Percentiles rank a stretch among this genome's conserved stretches.
phyloP scores from a whole-genome alignment of 37 sponge, comb jelly and placozoan genomes.

The Diacarnus erythraeanus region DNA sequence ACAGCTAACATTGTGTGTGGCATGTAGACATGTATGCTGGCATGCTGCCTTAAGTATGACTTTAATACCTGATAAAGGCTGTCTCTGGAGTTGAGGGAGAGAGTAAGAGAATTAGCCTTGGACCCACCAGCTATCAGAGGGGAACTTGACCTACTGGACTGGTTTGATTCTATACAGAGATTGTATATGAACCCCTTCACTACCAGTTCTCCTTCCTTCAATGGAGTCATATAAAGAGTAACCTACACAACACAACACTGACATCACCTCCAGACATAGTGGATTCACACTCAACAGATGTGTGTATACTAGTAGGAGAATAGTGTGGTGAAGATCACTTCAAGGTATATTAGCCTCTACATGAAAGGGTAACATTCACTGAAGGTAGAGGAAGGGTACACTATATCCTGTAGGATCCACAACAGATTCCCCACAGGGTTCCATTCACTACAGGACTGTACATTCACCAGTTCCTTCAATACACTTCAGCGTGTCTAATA shows the following conservation, averaged over 20 bases:
- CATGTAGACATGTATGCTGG: neutral
- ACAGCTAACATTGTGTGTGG: neutral
- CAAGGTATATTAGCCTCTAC: too few relatives aligned
- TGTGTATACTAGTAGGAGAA: too few relatives aligned
- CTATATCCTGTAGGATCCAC: too few relatives aligned
- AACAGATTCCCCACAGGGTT: too few relatives aligned
- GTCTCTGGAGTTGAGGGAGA: constrained; percentile 31
- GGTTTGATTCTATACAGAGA: constrained; percentile 29
- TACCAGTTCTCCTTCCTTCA: constrained; percentile 48
- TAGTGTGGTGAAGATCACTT: too few relatives aligned
- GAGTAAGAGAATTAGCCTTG: constrained; percentile 22
- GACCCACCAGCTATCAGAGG: constrained; percentile 7
- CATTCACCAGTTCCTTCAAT: too few relatives aligned
- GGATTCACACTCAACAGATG: too few relatives aligned
- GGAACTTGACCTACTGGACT: constrained; percentile 5
- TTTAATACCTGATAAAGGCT: constrained; percentile 34
- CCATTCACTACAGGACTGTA: too few relatives aligned
- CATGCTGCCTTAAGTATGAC: neutral
- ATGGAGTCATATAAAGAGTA: constrained; percentile 47
- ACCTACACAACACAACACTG: constrained; percentile 37
- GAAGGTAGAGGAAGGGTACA: too few relatives aligned
- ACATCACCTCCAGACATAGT: too few relatives aligned
- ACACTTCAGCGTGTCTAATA: too few relatives aligned
- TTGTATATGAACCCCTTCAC: constrained; percentile 62
- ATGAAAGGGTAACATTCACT: too few relatives aligned